phyloP scores from a whole-genome alignment of 2,797 vertebrate genomes.

The Limnodromus scolopaceus region DNA sequence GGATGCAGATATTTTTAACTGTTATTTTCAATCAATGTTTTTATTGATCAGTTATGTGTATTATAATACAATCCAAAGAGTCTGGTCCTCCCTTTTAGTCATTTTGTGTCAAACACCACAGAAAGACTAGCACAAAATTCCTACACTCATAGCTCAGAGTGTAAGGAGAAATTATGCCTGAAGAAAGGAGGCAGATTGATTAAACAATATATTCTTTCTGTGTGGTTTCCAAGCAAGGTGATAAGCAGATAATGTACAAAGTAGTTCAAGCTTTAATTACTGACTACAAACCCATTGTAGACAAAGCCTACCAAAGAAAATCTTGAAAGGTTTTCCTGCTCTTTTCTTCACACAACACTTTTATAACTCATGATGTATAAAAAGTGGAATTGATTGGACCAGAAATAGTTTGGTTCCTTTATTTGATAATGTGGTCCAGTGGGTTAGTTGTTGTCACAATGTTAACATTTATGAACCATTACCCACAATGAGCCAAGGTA shows the following conservation, averaged over 20 bases:
- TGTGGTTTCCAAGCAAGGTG: neutral
- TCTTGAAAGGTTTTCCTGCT: neutral
- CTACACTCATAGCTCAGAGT: neutral
- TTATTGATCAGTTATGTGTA: neutral
- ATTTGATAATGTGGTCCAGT: neutral
- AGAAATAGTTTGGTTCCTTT: neutral
- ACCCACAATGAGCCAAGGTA: neutral
- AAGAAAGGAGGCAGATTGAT: neutral
- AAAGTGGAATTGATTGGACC: neutral
- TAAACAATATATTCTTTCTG: neutral
- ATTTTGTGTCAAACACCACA: neutral
- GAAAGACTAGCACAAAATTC: neutral
- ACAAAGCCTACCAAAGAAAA: neutral
- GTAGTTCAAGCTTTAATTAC: constrained; percentile 1
- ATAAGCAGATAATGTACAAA: neutral
- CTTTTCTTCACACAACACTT: neutral
- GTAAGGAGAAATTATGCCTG: neutral
- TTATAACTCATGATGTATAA: neutral
- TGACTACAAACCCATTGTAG: neutral
- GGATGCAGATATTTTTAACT: neutral
- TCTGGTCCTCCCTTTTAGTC: neutral
- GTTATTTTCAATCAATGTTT: neutral
- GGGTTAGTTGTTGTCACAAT: neutral
- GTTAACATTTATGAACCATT: neutral
- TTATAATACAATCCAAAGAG: neutral